Conservation (phyloP, 2,113 vertebrate genomes). For the Datnioides undecimradiatus region DNA sequence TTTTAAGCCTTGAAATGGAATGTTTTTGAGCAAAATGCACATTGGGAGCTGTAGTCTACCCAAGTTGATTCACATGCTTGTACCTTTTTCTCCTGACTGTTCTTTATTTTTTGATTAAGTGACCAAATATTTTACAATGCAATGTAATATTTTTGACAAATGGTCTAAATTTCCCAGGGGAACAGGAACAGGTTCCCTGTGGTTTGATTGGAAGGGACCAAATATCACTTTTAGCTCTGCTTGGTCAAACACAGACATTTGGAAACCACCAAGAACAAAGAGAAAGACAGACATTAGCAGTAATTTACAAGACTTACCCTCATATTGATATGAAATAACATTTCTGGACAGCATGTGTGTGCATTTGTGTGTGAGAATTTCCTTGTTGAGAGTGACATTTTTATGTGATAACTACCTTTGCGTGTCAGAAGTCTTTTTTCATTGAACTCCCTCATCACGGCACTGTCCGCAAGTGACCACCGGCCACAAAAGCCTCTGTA, state of each 20-base stretch:
- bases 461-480: not conserved
- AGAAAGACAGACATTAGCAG: not conserved
- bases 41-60: too few species aligned
- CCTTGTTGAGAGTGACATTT: conserved; percentile 26
- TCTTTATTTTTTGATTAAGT: not conserved
- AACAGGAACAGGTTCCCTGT: not conserved
- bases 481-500: conserved; percentile 15
- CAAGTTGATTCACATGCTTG: too few species aligned
- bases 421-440: conserved; percentile 19
- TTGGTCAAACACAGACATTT: not conserved
- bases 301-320: not conserved
- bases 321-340: conserved; percentile 26
- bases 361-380: conserved; percentile 24
- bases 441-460: conserved; percentile 6
- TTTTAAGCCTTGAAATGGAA: too few species aligned
- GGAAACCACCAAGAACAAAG: not conserved
- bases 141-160: not conserved
- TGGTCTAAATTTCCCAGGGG: not conserved
- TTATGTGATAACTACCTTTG: conserved; percentile 57
- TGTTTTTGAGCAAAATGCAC: too few species aligned
- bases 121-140: not conserved
- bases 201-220: not conserved
- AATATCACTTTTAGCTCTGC: not conserved
- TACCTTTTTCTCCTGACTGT: too few species aligned
- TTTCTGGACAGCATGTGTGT: conserved; percentile 6